Percentiles rank a stretch among this genome's conserved stretches.
Evolutionary conservation across 2,113 vertebrate species (phyloP).

Genomic region (Pollimyrus isidori): DNA sequence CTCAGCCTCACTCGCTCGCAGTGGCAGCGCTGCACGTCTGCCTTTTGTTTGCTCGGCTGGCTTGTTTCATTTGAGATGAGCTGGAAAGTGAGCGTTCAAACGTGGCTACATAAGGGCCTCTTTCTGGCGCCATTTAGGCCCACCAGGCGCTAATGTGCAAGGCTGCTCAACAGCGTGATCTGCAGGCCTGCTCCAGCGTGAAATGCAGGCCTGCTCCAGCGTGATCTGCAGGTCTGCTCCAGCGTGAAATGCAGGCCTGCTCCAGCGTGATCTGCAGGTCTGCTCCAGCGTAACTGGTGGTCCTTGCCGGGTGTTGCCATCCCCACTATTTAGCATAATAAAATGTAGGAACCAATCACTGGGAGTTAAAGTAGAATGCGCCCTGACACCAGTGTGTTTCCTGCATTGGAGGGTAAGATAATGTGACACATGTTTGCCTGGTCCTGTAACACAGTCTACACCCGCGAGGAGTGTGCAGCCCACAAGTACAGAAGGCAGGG

Average conservation of each 20-base stretch:
- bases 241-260: background rate
- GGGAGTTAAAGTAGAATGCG: conserved; percentile 40
- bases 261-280: background rate
- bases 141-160: background rate
- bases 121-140: background rate
- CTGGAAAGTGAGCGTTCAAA: background rate
- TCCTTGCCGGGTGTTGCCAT: conserved; percentile 26
- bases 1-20: background rate
- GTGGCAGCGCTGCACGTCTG: background rate
- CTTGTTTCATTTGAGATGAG: background rate
- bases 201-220: background rate
- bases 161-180: background rate
- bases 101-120: background rate
- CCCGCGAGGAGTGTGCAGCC: conserved; percentile 42
- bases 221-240: background rate
- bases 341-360: conserved; percentile 60
- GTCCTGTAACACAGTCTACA: conserved; percentile 44
- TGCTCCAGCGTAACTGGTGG: conserved; percentile 19
- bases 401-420: conserved; percentile 42
- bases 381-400: conserved; percentile 54
- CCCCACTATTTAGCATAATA: conserved; percentile 54
- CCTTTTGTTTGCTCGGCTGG: background rate
- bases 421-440: conserved; percentile 54
- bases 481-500: background rate
- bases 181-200: background rate